Conservation (phyloP, 2,113 vertebrate genomes). For the Acrocephalus kingi region DNA sequence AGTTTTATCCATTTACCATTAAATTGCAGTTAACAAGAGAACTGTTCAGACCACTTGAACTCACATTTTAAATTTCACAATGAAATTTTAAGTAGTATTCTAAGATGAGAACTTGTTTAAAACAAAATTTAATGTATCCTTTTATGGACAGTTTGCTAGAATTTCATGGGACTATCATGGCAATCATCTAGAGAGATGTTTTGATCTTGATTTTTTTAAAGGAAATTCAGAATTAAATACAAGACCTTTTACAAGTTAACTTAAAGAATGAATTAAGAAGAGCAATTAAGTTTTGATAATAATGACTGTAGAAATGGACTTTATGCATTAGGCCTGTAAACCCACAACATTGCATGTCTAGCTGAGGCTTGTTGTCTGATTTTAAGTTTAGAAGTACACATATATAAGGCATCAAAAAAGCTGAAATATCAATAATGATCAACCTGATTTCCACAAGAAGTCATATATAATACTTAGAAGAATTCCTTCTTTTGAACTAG, state of each 20-base stretch:
- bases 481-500: neutral
- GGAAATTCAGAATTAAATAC: neutral
- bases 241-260: neutral
- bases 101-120: neutral
- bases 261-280: neutral
- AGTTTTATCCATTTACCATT: neutral
- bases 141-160: neutral
- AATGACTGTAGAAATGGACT: neutral
- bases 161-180: neutral
- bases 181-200: neutral
- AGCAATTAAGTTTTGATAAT: neutral
- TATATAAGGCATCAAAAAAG: neutral
- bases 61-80: neutral
- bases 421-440: neutral
- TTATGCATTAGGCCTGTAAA: neutral
- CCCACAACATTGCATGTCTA: neutral
- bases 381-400: neutral
- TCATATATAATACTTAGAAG: neutral
- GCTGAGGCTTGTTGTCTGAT: neutral
- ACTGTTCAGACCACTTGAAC: neutral
- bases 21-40: neutral
- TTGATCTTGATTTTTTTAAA: neutral
- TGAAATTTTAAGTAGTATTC: neutral
- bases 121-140: neutral
- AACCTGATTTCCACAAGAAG: neutral